Evolutionary conservation across 92 coral and sea anemone genomes (phyloP).

Genomic region (Umimayanthus kanabou): DNA sequence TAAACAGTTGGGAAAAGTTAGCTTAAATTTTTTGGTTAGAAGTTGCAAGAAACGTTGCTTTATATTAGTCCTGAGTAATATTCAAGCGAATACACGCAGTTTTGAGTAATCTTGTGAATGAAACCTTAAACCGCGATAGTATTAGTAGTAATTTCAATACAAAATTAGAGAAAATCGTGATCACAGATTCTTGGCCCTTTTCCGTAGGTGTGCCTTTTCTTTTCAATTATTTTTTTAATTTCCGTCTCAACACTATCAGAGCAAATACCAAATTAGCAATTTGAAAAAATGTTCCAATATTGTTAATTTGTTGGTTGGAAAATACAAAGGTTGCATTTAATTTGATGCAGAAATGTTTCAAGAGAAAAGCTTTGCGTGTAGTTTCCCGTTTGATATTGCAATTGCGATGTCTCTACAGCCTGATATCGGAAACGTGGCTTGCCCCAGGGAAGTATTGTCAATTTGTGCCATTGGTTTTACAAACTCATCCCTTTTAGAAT

Average conservation of each 20-base stretch:
- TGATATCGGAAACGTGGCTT: neutral
- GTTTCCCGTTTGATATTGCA: neutral
- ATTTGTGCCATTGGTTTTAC: neutral
- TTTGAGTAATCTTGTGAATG: neutral
- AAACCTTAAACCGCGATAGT: neutral
- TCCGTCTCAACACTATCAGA: neutral
- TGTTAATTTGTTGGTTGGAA: neutral
- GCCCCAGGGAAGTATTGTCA: neutral
- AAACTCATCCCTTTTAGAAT: slow-evolving; percentile 8
- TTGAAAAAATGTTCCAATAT: neutral
- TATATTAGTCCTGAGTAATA: neutral
- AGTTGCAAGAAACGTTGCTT: neutral
- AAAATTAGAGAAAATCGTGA: neutral
- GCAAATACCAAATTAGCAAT: neutral
- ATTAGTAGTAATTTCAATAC: neutral
- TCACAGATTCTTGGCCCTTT: neutral
- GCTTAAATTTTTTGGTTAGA: too few species aligned
- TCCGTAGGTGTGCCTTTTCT: neutral
- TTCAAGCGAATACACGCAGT: neutral
- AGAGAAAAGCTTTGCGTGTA: neutral
- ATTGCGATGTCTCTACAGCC: neutral
- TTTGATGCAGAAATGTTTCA: neutral
- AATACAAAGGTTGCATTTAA: neutral
- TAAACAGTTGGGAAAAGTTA: neutral
- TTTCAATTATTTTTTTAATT: neutral